Percentiles rank a stretch among this genome's conserved stretches.
Evolutionary conservation across 2,113 vertebrate genomes (phyloP).

Genomic region (Carassius gibelio): DNA sequence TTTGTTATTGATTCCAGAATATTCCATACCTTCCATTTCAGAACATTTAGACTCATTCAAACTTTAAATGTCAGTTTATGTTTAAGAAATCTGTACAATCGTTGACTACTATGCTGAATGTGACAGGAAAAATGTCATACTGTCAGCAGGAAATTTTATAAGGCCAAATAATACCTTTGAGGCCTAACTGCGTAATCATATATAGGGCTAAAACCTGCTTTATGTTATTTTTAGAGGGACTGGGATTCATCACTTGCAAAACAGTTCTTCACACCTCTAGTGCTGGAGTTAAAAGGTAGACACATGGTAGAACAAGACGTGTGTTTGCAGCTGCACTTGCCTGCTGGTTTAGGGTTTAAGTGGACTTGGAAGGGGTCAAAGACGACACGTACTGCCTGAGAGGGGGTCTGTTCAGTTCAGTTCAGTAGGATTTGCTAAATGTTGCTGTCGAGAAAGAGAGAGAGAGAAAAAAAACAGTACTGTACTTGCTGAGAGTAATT

Average conservation of each 20-base stretch:
- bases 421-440: slow-evolving; percentile 5
- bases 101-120: neutral
- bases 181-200: neutral
- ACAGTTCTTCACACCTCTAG: slow-evolving; percentile 55
- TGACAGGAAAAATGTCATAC: neutral
- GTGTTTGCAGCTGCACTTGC: slow-evolving; percentile 69
- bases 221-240: slow-evolving; percentile 2
- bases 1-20: neutral
- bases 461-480: too few relatives aligned
- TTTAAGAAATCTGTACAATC: neutral
- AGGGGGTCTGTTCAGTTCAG: neutral
- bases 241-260: slow-evolving; percentile 4
- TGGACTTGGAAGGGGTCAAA: slow-evolving; percentile 58
- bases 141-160: neutral
- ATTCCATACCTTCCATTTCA: neutral
- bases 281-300: slow-evolving; percentile 42
- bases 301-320: slow-evolving; percentile 62
- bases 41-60: neutral
- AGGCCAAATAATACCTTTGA: neutral
- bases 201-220: neutral
- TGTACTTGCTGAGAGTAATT: too few relatives aligned
- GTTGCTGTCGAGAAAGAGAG: neutral
- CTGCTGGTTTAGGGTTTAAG: slow-evolving; percentile 53
- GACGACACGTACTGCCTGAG: slow-evolving; percentile 52
- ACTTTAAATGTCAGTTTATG: neutral